These are phyloP conservation scores for Thinocorus orbignyianus DNA, from an alignment of 2,113 vertebrate genomes.

Conservation along the genomic window DNA sequence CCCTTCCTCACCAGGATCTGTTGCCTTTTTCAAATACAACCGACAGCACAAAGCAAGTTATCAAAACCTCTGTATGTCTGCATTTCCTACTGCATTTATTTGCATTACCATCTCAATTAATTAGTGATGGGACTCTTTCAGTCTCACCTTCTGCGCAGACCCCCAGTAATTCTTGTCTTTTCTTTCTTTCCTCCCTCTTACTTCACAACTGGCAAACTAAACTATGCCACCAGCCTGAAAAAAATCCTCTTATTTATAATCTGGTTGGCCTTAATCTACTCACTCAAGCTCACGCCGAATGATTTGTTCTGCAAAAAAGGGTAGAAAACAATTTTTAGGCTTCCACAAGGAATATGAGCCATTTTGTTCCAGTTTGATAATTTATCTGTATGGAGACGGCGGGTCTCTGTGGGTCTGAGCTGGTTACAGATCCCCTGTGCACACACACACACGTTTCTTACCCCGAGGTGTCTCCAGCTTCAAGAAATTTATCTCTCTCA, in stretches of 20 bases:
- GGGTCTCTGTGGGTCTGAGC: not conserved
- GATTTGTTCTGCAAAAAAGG: not conserved
- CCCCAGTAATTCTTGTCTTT: not conserved
- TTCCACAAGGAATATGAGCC: not conserved
- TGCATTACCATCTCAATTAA: not conserved
- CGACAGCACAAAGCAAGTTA: not conserved
- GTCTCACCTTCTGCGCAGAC: not conserved
- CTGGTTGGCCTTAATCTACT: constrained; percentile 36
- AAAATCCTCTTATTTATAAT: constrained; percentile 36
- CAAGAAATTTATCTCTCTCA: constrained; percentile 51
- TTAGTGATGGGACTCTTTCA: not conserved
- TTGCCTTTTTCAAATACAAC: not conserved
- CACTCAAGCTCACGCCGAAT: not conserved
- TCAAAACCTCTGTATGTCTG: not conserved
- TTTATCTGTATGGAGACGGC: not conserved
- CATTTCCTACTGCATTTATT: not conserved
- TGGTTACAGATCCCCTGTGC: not conserved
- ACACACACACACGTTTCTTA: not conserved
- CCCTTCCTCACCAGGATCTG: not conserved
- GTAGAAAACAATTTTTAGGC: not conserved
- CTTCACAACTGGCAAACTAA: not conserved
- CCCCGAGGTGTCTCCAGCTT: not conserved
- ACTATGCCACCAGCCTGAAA: not conserved
- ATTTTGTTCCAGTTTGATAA: not conserved
- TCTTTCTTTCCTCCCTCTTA: not conserved